Conservation (phyloP, 2,888 invertebrate species). For the Linhomoeus sp. region DNA sequence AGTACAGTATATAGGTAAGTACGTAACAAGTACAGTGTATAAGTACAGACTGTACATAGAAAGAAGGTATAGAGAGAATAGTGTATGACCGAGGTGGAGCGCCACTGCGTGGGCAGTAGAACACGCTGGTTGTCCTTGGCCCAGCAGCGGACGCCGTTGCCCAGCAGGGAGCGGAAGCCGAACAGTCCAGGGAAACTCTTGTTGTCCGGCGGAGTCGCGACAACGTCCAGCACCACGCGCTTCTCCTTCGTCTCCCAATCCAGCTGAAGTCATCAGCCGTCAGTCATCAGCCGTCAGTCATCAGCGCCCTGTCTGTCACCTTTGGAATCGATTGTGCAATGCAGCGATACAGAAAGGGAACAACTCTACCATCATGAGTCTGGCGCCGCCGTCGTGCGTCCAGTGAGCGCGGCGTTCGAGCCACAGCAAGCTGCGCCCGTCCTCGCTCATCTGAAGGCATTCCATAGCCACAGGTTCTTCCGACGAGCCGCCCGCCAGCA, state of each 20-base stretch:
- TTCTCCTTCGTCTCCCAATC: background rate
- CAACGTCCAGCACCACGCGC: background rate
- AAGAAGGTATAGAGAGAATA: too few relatives aligned
- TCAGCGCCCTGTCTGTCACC: too few relatives aligned
- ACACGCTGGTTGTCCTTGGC: slow-evolving; percentile 13
- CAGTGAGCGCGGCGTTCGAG: background rate
- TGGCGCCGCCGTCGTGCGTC: background rate
- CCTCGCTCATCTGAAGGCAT: background rate
- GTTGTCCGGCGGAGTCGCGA: too few relatives aligned
- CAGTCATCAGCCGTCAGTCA: too few relatives aligned
- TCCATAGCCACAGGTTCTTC: background rate
- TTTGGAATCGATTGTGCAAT: background rate
- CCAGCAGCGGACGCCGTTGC: slow-evolving; percentile 10
- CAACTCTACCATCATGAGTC: background rate
- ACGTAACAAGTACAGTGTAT: too few relatives aligned
- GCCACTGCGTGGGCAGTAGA: slow-evolving; percentile 14
- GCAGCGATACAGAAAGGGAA: too few relatives aligned
- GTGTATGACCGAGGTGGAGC: slow-evolving; percentile 10
- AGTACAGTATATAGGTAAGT: too few relatives aligned
- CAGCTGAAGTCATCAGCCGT: too few relatives aligned
- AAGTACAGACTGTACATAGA: too few relatives aligned
- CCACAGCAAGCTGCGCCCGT: background rate
- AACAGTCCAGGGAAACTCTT: too few relatives aligned
- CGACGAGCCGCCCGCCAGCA: background rate
- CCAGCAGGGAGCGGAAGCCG: too few relatives aligned